Conservation (phyloP, 2,888 invertebrate genomes). For the Notodonta ziczac region DNA sequence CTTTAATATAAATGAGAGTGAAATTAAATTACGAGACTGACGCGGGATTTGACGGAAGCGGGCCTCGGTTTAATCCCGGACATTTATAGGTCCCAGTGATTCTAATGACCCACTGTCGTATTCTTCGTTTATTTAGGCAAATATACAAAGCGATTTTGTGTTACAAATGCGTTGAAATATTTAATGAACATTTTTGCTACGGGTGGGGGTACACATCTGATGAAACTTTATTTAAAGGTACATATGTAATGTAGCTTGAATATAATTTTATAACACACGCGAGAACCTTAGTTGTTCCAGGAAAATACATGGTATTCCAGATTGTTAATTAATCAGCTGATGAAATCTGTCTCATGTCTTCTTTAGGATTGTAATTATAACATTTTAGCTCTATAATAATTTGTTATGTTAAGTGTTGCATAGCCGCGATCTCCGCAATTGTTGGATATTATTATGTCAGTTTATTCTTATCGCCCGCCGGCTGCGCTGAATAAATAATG, state of each 20-base stretch:
- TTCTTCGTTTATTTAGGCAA: not conserved
- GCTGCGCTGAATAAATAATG: conserved; percentile 38
- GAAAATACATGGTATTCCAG: too few relatives aligned
- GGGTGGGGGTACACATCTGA: not conserved
- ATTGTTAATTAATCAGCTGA: too few relatives aligned
- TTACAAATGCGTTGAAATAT: not conserved
- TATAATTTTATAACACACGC: too few relatives aligned
- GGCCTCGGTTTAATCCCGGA: not conserved
- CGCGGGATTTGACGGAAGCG: not conserved
- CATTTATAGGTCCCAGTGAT: not conserved
- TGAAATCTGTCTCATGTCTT: too few relatives aligned
- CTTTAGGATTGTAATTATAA: too few relatives aligned
- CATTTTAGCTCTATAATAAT: too few relatives aligned
- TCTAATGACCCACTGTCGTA: not conserved
- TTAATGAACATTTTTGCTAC: not conserved
- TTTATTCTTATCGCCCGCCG: conserved; percentile 5
- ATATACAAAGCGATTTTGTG: not conserved
- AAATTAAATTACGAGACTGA: conserved; percentile 5
- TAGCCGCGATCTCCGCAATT: not conserved
- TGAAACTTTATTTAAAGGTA: not conserved
- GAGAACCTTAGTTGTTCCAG: too few relatives aligned
- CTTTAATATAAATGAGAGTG: conserved; percentile 7
- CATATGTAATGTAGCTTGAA: too few relatives aligned
- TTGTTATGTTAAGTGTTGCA: not conserved
- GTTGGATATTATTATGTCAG: conserved; percentile 30